Evolutionary conservation across 2,113 vertebrate genomes (phyloP), one percentile per base, ranked within the genome.

Genomic region (Vidua chalybeata): DNA sequence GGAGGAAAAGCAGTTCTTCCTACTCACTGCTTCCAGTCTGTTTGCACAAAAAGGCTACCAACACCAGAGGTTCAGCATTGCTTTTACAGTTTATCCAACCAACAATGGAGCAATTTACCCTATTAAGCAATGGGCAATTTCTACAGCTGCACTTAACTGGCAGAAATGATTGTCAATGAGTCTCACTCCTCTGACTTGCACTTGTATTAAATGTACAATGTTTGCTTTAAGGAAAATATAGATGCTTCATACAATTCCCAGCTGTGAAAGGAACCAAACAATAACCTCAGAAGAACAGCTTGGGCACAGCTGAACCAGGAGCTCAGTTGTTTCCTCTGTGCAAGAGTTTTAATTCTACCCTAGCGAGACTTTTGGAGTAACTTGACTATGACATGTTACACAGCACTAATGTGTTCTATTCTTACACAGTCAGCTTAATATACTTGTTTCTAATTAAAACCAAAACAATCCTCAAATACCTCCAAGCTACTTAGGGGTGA

Each of bases 301-400:
- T 1, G 5, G 35, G 13, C 46, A 89, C 4, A 15, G 24, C 21
- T 86, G 28, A 48, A 76, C 9, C 27, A 45, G 6, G 3, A 64
- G 6, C 58, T 41, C 51, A 54, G 5, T 35, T 74, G 11, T 56
- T 73, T 64, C 27, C 62, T 43, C n/a, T 30, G 31, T 61, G 30
- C 7, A 63, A 10, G 54, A 71, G 5, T 55, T 86, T 61, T n/a
- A 84, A 55, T 71, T 51, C 31, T 18, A 37, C 20, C 17, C n/a
- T 46, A 77, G 24, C 0, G 12, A 87, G 37, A 49, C 35, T 71
- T 80, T 41, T 11, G 13, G 45, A 8, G 5, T 46, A 71, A 95
- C 49, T 31, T n/a, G 15, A 66, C 68, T 45, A 49, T 0, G 0
- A 48, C 33, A 51, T 7, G 1, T 45, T 59, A 67, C 23, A 59